Evolutionary conservation across 2,113 vertebrate genomes (phyloP).

Genomic region (Nothocercus nigrocapillus): DNA sequence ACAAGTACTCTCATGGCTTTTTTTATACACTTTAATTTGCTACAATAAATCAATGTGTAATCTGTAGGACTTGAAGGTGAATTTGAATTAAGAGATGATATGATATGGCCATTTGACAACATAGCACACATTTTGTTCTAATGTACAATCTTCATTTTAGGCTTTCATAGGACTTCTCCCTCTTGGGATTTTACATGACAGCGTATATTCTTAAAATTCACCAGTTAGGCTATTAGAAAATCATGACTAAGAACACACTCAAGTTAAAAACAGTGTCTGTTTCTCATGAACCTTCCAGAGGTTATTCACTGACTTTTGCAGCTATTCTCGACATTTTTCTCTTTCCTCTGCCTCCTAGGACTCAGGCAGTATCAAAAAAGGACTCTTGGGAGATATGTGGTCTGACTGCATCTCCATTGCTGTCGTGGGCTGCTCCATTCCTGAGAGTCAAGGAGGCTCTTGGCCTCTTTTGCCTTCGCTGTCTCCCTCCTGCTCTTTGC

Average conservation of each 20-base stretch:
- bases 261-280: not conserved
- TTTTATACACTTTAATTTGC: not conserved
- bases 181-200: not conserved
- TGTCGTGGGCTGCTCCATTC: not conserved
- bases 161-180: not conserved
- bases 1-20: not conserved
- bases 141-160: not conserved
- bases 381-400: not conserved
- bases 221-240: not conserved
- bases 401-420: not conserved
- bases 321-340: not conserved
- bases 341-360: not conserved
- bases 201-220: not conserved
- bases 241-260: not conserved
- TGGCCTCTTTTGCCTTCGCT: not conserved
- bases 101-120: not conserved
- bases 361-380: not conserved
- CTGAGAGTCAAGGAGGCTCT: not conserved
- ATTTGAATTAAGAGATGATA: not conserved
- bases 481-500: accelerated
- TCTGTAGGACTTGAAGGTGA: not conserved
- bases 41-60: not conserved
- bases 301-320: not conserved
- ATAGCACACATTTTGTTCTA: not conserved
- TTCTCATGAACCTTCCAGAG: not conserved